A percentile compares a stretch with the other conserved stretches of the same genome.
phyloP scores from a whole-genome alignment of 2,888 invertebrate species.

The Conops quadrifasciatus region DNA sequence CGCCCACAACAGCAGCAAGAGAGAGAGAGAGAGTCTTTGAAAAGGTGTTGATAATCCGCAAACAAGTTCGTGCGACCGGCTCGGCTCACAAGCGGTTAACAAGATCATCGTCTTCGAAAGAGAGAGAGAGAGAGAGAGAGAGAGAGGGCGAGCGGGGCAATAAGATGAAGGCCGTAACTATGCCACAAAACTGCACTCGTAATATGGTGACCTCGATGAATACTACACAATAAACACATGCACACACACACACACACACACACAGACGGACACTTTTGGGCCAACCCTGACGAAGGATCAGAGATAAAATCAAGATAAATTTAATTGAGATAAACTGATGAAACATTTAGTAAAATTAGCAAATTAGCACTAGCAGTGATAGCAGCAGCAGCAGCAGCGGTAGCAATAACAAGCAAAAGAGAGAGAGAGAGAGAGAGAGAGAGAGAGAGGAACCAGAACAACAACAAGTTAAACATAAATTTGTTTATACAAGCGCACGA shows the following conservation, averaged over 20 bases:
- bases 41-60: conserved; percentile 11
- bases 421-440: too few species aligned
- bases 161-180: background rate
- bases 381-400: background rate
- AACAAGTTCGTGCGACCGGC: background rate
- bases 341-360: conserved; percentile 19
- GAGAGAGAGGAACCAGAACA: too few species aligned
- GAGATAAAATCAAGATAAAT: conserved; percentile 18
- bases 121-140: background rate
- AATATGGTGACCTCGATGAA: background rate
- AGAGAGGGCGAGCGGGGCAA: background rate
- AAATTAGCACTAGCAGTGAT: conserved; percentile 13
- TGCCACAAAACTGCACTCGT: background rate
- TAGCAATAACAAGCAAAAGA: background rate
- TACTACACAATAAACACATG: too few species aligned
- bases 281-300: conserved; percentile 1
- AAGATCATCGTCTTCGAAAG: background rate
- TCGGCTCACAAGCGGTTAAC: background rate
- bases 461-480: conserved; percentile 11
- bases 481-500: conserved; percentile 23
- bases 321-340: conserved; percentile 10
- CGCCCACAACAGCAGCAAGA: conserved; percentile 8
- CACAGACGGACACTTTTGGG: background rate
- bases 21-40: background rate
- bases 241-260: background rate